These are phyloP conservation scores for Pedionomus torquatus DNA, from an alignment of 2,113 vertebrate species.

Conservation along the genomic window DNA sequence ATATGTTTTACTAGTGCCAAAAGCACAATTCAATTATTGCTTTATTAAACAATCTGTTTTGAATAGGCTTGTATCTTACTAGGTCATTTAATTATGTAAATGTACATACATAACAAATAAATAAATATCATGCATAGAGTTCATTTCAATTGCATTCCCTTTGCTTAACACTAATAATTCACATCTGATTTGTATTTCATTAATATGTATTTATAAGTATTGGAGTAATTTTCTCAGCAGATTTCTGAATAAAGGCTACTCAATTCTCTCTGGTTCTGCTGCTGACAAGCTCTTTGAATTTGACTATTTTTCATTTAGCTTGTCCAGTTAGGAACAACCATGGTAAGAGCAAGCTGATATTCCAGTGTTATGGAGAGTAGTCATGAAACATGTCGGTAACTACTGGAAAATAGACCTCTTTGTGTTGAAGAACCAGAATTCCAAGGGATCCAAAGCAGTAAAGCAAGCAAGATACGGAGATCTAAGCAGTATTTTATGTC, in stretches of 20 bases:
- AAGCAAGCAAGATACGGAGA: background rate
- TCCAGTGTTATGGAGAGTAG: background rate
- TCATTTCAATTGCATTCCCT: background rate
- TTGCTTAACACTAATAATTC: background rate
- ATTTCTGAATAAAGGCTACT: background rate
- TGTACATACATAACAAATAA: background rate
- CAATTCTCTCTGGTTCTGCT: background rate
- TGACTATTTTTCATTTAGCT: background rate
- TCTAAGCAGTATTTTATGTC: background rate
- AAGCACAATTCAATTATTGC: background rate
- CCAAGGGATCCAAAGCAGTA: background rate
- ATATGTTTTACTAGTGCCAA: background rate
- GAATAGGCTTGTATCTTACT: background rate
- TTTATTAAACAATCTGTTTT: background rate
- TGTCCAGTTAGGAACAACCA: background rate
- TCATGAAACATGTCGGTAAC: background rate
- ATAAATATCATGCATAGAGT: background rate
- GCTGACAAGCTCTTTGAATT: background rate
- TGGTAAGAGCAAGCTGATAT: background rate
- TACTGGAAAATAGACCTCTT: background rate
- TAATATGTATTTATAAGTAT: background rate
- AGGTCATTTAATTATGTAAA: background rate
- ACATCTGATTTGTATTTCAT: background rate
- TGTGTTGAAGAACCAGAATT: background rate
- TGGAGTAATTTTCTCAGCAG: background rate